phyloP scores from a whole-genome alignment of 2,113 vertebrate species.

The Blennius ocellaris region DNA sequence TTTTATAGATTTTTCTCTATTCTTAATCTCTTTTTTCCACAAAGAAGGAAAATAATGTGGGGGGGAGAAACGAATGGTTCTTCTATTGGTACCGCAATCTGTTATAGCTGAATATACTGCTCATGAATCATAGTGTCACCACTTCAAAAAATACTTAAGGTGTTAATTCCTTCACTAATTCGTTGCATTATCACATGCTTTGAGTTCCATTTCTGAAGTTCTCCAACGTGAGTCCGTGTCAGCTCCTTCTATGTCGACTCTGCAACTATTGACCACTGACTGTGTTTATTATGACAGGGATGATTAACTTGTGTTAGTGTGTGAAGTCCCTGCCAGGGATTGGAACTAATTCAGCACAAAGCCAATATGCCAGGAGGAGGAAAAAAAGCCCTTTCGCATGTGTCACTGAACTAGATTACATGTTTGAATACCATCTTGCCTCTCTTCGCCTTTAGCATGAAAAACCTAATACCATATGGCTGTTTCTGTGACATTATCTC shows the following conservation, averaged over 20 bases:
- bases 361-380: constrained; percentile 10
- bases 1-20: too few species aligned
- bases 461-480: background rate
- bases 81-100: too few species aligned
- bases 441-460: constrained; percentile 5
- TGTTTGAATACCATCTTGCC: constrained; percentile 26
- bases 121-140: background rate
- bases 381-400: background rate
- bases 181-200: constrained; percentile 4
- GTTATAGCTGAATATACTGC: too few species aligned
- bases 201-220: constrained; percentile 3
- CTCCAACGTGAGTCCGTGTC: constrained; percentile 1
- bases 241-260: constrained; percentile 15
- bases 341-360: constrained; percentile 33
- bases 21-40: too few species aligned
- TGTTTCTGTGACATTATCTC: constrained; percentile 1
- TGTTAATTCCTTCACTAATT: background rate
- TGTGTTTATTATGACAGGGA: constrained; percentile 61
- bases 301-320: constrained; percentile 47
- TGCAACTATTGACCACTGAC: constrained; percentile 22
- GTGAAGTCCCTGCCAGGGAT: constrained; percentile 25
- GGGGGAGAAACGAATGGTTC: too few species aligned
- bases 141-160: background rate
- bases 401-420: constrained; percentile 23
- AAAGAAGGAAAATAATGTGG: too few species aligned